Conservation (phyloP, 2,113 vertebrate species). For the Bos indicus region DNA sequence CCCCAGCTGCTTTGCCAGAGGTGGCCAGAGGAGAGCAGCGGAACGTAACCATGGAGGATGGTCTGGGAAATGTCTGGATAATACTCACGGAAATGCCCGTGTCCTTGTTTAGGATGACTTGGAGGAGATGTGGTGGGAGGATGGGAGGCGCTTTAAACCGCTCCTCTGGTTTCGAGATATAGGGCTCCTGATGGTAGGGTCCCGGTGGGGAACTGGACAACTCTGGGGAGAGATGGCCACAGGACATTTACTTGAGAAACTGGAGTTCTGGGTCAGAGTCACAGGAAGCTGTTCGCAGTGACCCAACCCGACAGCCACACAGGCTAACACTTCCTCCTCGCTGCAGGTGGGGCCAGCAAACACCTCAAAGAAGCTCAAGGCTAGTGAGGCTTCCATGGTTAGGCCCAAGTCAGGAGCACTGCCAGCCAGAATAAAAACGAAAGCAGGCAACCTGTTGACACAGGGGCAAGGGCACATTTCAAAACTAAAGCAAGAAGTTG, state of each 20-base stretch:
- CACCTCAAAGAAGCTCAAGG: not conserved
- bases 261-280: not conserved
- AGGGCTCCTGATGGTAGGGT: slow-evolving; percentile 94
- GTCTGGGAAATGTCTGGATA: not conserved
- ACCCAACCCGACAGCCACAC: too few relatives aligned
- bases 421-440: not conserved
- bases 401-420: not conserved
- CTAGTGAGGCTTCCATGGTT: not conserved
- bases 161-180: slow-evolving; percentile 89
- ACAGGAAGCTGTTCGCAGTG: not conserved
- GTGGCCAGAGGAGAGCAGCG: not conserved
- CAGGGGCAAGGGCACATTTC: not conserved
- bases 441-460: not conserved
- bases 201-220: slow-evolving; percentile 96
- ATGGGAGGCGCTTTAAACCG: slow-evolving; percentile 92
- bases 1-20: not conserved
- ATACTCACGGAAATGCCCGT: slow-evolving; percentile 94
- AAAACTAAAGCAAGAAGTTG: not conserved
- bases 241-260: slow-evolving; percentile 1
- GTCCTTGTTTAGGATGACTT: slow-evolving; percentile 99
- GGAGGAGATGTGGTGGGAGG: slow-evolving; percentile 95
- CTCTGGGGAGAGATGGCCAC: slow-evolving; percentile 78
- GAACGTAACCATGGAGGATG: rapidly evolving
- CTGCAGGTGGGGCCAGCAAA: not conserved
- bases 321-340: not conserved